Base-by-base conservation (phyloP, 1,140 invertebrate genomes). In the Ostrea edulis region DNA sequence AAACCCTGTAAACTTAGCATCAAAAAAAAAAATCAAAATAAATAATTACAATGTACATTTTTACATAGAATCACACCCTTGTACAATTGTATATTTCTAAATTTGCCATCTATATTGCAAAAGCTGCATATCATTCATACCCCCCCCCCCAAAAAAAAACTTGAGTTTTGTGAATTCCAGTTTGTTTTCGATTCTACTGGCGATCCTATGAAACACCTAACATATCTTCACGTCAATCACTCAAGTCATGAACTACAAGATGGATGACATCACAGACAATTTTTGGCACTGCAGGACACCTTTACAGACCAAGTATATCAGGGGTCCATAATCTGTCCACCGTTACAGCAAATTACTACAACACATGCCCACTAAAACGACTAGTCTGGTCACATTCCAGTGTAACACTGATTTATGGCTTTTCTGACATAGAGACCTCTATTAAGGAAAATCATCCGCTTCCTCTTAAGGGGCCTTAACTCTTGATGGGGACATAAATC, bases 311-410 rank as follows among this genome's bases (percentile, higher is more conserved):
- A 77, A 2, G 22, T 77, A 35, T 77, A 25, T 77, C 68, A 77
- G 9, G 7, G 8, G 9, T 17, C 68, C 25, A 77, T 77, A 77
- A 77, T 77, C 25, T 77, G 68, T 77, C 14, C 68, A 77, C 29
- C 17, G 14, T 77, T 77, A 77, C 68, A 77, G 17, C 68, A 77
- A 77, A 77, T 77, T 77, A 44, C 68, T 25, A 77, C 25, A 77
- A 29, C 68, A 14, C 68, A 77, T 35, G 68, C 68, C 68, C 25
- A 77, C 22, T 44, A 77, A 77, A 62, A 77, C 29, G 25, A 22
- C 68, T 77, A 35, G 7, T 77, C 68, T 77, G 29, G 68, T 77
- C 68, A 77, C 22, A 29, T 7, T 8, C 68, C 25, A 14, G 22
- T 7, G 8, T 71, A 71, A 71, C 25, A 35, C 29, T 77, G 68